These are phyloP conservation scores for Plecturocebus donacophilus DNA, from an alignment of 2,113 vertebrate species.

Conservation along the genomic window DNA sequence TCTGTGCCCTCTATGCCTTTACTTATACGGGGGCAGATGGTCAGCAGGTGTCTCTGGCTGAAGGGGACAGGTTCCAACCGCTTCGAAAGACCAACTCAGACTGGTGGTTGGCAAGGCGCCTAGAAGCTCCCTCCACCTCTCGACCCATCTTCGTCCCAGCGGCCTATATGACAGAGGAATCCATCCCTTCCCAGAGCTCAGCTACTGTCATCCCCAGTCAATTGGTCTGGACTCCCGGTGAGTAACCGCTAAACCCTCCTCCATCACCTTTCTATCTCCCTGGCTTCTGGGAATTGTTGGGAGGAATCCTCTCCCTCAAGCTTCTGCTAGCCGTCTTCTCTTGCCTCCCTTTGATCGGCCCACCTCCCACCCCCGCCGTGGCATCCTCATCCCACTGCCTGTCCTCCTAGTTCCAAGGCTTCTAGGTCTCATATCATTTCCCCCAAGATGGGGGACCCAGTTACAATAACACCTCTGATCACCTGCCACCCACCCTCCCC, in stretches of 20 bases:
- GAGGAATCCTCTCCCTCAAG: neutral
- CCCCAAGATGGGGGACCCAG: neutral
- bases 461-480: neutral
- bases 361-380: neutral
- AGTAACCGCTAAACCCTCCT: slow-evolving; percentile 40
- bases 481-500: neutral
- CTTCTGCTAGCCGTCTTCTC: neutral
- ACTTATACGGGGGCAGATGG: slow-evolving; percentile 89
- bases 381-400: neutral
- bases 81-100: slow-evolving; percentile 91
- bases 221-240: slow-evolving; percentile 59
- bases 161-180: slow-evolving; percentile 89
- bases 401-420: neutral
- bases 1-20: slow-evolving; percentile 91
- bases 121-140: slow-evolving; percentile 84
- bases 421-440: neutral
- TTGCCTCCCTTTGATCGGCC: neutral
- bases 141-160: slow-evolving; percentile 92
- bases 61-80: slow-evolving; percentile 92
- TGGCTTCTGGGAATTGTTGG: neutral
- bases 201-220: slow-evolving; percentile 66
- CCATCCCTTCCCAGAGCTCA: slow-evolving; percentile 60
- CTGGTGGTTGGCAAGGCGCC: slow-evolving; percentile 93
- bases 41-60: slow-evolving; percentile 87
- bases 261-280: neutral